Base-by-base conservation (phyloP, 2,888 invertebrate genomes). In the Thalpophila matura region DNA sequence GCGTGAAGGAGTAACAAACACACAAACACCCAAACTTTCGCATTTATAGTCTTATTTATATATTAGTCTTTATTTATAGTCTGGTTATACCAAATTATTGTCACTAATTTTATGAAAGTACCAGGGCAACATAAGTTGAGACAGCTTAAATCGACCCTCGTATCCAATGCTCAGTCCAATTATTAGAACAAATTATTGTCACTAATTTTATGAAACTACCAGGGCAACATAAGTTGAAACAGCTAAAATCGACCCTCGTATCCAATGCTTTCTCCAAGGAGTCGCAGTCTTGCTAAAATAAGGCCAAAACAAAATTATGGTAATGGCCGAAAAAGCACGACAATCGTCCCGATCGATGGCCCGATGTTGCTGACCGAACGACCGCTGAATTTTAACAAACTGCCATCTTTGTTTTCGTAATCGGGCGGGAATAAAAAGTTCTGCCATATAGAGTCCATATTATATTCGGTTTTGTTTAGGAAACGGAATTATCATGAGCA, bases 351-450 rank as follows among this genome's bases (percentile, higher is more conserved):
- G 62, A 70, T 55, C 58, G 38, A 45, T 16, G 33, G 37, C 31
- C 24, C 45, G 14, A 50, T 47, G 57, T 38, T 53, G 60, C 46
- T 63, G 58, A 67, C 60, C 69, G 67, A 53, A 76, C 80, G 68
- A 64, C 59, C 69, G 55, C 72, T 74, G 85, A 85, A 87, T 86
- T 77, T 81, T 77, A 87, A 86, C 76, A 68, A 69, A 47, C 59
- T 20, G 22, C 57, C 69, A 51, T 54, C 56, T 57, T 73, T 61
- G 51, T 67, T 71, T 74, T 55, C 22, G 31, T 60, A 49, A 68
- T 59, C 29, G 20, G 31, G 10, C 40, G 3, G 40, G 16, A 58
- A 57, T 20, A 49, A 59, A 64, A 71, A 42, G 31, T 38, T 46
- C 54, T 20, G 49, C 20, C 20, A 14, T 45, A 37, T 27, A 27